These are phyloP conservation scores for Zingel zingel DNA, from an alignment of 2,113 vertebrate species.

Conservation along the genomic window DNA sequence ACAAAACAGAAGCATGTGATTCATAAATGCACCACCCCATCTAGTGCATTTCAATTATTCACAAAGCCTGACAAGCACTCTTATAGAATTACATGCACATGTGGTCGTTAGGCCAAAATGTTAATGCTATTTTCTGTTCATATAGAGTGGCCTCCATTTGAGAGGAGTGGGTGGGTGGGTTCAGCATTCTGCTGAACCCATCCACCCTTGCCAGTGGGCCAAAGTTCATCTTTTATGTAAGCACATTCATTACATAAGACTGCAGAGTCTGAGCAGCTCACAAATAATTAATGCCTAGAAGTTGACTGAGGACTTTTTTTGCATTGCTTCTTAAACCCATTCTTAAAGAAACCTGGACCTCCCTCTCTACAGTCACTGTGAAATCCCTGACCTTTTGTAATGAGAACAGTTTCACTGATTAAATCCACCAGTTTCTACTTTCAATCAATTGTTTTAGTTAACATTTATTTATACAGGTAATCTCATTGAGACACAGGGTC, in stretches of 20 bases:
- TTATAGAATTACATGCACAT: constrained; percentile 54
- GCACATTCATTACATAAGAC: constrained; percentile 85
- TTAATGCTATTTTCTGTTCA: constrained; percentile 68
- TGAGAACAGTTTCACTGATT: neutral
- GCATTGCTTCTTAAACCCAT: constrained; percentile 52
- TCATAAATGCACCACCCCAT: constrained; percentile 11
- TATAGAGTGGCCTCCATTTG: constrained; percentile 63
- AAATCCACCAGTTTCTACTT: neutral
- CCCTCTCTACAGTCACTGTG: constrained; percentile 32
- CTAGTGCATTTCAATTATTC: constrained; percentile 63
- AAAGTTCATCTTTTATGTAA: constrained; percentile 88
- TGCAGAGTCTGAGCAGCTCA: constrained; percentile 83
- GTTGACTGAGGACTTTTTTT: constrained; percentile 73
- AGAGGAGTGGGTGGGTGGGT: no score
- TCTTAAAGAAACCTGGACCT: constrained; percentile 41
- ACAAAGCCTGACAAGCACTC: constrained; percentile 37
- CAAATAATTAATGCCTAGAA: constrained; percentile 85
- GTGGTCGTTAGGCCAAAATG: constrained; percentile 48
- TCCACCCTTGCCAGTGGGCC: constrained; percentile 76
- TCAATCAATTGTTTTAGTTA: neutral
- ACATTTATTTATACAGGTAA: no score
- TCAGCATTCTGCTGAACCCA: constrained; percentile 74
- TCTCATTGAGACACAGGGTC: no score
- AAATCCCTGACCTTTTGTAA: constrained; percentile 1
- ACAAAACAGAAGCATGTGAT: constrained; percentile 30